A percentile compares a stretch with the other conserved stretches of the same genome.
phyloP scores from a whole-genome alignment of 2,113 vertebrate genomes.

The Micromys minutus region DNA sequence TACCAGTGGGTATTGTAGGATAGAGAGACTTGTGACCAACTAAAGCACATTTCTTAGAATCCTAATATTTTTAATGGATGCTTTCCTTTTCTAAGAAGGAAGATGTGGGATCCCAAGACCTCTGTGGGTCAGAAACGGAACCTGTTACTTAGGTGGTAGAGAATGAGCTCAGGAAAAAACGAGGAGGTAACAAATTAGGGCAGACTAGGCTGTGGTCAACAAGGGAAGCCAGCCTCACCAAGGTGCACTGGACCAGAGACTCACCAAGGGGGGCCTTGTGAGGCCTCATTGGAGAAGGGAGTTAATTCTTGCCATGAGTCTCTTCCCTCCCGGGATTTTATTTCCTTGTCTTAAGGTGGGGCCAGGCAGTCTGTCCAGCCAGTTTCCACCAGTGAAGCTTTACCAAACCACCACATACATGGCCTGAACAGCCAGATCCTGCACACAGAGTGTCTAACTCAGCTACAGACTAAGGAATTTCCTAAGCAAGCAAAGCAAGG shows the following conservation, averaged over 20 bases:
- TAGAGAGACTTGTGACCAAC: constrained; percentile 3
- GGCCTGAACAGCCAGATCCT: background rate
- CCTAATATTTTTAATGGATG: background rate
- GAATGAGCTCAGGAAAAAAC: background rate
- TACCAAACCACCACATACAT: background rate
- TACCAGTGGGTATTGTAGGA: background rate
- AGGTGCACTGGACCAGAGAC: background rate
- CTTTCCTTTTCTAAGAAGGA: constrained; percentile 35
- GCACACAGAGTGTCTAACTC: background rate
- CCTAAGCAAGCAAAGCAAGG: constrained; percentile 52
- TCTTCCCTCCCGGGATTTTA: background rate
- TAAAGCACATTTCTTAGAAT: background rate
- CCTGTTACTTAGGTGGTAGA: background rate
- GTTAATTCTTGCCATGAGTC: background rate
- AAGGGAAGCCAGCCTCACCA: background rate
- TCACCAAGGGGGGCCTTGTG: background rate
- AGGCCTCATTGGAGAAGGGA: background rate
- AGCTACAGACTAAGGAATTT: background rate
- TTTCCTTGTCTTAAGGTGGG: background rate
- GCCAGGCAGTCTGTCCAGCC: background rate
- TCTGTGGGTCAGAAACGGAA: background rate
- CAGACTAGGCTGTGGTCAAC: background rate
- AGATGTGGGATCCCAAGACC: background rate
- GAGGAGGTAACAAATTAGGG: background rate
- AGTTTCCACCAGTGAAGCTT: background rate